Conservation (phyloP, 2,888 invertebrate genomes). For the Amphipyra tragopoginis region DNA sequence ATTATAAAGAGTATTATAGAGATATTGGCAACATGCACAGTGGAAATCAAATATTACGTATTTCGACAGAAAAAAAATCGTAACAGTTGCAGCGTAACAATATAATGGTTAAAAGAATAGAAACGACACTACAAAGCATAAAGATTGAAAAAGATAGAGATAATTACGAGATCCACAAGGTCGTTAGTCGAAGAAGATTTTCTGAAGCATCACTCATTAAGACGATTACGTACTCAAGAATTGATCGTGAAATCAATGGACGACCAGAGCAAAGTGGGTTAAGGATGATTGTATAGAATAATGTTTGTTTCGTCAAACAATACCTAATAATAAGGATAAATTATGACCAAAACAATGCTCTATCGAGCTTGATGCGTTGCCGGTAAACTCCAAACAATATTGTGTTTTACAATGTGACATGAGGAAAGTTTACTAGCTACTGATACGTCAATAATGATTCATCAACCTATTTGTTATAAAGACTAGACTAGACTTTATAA, state of each 20-base stretch:
- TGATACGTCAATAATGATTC: constrained; percentile 10
- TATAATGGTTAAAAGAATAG: constrained; percentile 15
- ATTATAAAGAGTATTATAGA: background rate
- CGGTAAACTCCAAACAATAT: constrained; percentile 26
- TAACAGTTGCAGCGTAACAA: constrained; percentile 26
- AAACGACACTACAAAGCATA: constrained; percentile 22
- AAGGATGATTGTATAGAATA: constrained; percentile 44
- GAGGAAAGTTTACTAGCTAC: constrained; percentile 31
- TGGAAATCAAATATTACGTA: background rate
- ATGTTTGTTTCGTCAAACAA: constrained; percentile 38
- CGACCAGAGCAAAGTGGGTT: constrained; percentile 42
- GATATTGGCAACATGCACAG: background rate
- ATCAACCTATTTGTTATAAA: background rate
- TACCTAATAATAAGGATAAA: constrained; percentile 54
- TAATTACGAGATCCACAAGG: constrained; percentile 48
- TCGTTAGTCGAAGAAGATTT: constrained; percentile 28
- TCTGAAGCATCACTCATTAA: constrained; percentile 42
- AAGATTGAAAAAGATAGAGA: constrained; percentile 36
- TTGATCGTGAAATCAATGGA: constrained; percentile 37
- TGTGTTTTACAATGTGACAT: constrained; percentile 2
- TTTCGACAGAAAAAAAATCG: constrained; percentile 7
- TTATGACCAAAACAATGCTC: constrained; percentile 12
- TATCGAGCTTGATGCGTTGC: constrained; percentile 3
- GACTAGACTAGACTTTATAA: background rate
- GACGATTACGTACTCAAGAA: constrained; percentile 25